Percentiles rank a stretch among this genome's conserved stretches.
Evolutionary conservation across 2,113 vertebrate genomes (phyloP).

Genomic region (Xenus cinereus): DNA sequence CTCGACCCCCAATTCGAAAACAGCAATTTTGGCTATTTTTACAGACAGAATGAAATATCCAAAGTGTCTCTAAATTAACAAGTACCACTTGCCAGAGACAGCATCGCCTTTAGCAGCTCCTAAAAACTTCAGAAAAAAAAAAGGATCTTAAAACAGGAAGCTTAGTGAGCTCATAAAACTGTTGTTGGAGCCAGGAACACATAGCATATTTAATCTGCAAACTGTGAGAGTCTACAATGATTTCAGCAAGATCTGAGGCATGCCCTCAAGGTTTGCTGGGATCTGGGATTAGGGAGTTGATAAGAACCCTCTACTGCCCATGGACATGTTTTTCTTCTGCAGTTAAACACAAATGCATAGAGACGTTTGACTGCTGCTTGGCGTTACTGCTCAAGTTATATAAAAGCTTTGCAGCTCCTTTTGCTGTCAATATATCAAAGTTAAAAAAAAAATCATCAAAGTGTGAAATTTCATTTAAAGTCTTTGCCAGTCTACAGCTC

Average conservation of each 20-base stretch:
- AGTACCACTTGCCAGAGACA: slow-evolving; percentile 73
- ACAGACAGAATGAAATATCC: slow-evolving; percentile 67
- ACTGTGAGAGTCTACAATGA: slow-evolving; percentile 89
- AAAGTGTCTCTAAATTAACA: slow-evolving; percentile 77
- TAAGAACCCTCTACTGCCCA: slow-evolving; percentile 86
- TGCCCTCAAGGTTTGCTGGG: slow-evolving; percentile 99
- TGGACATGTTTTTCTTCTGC: slow-evolving; percentile 92
- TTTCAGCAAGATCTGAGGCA: slow-evolving; percentile 97
- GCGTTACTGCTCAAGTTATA: slow-evolving; percentile 87
- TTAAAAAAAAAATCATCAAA: slow-evolving; percentile 90
- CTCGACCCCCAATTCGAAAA: slow-evolving; percentile 58
- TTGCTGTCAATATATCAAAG: slow-evolving; percentile 99
- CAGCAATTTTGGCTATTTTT: slow-evolving; percentile 57
- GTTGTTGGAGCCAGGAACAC: slow-evolving; percentile 89
- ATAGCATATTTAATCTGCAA: slow-evolving; percentile 99
- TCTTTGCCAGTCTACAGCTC: slow-evolving; percentile 79
- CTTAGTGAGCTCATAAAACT: slow-evolving; percentile 87
- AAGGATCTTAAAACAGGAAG: slow-evolving; percentile 90
- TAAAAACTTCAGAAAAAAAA: slow-evolving; percentile 82
- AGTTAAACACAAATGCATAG: slow-evolving; percentile 93
- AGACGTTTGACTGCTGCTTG: slow-evolving; percentile 92
- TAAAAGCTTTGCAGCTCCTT: slow-evolving; percentile 85
- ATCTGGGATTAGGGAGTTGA: slow-evolving; percentile 97
- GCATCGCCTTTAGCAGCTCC: slow-evolving; percentile 87
- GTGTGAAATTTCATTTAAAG: slow-evolving; percentile 92